Evolutionary conservation across 2,797 vertebrate genomes (phyloP), one percentile per base, ranked within the genome.

Genomic region (Coccyzus lansbergi): DNA sequence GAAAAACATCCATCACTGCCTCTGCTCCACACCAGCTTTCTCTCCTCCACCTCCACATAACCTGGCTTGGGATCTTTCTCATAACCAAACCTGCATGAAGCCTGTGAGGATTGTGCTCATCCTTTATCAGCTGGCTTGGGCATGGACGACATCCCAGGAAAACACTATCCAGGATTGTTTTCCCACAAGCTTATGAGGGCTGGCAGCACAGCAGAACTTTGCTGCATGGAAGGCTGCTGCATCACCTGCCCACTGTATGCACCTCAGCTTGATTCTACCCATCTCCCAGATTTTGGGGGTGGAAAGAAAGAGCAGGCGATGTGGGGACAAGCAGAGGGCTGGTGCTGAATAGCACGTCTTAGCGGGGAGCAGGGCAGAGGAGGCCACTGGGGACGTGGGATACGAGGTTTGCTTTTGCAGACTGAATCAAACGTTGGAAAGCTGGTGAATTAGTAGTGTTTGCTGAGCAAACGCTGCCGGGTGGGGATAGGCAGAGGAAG

Each of bases 401-500:
- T 62, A 38, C 4, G 3, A 84, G 79, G 86, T 96, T 96, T 92
- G 93, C 96, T 96, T 81, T 83, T 76, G 87, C 93, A 91, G 59
- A 60, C 82, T 59, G 79, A 96, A 93, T 95, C 90, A 96, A 93
- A 63, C 0, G 62, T 11, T 60, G 92, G 88, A 38, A 95, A 95
- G 84, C 77, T 26, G 77, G 91, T 94, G 97, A 96, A 97, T 98
- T 97, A 97, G 94, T 36, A 14, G 24, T 98, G 97, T 98, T 98
- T 98, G 97, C 97, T 95, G 88, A 97, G 97, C 97, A 98, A 98
- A 98, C 65, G 93, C 44, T 24, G 93, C 88, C 18, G n/a, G 94
- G 96, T 88, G 90, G 94, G 93, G 94, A 86, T 44, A 96, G 93
- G 94, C 94, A 64, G 81, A 78, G 42, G 83, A 60, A 6, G 84